Percentiles rank a stretch among this genome's conserved stretches.
These are phyloP conservation scores for Lymantria dispar DNA, from an alignment of 2,888 invertebrate genomes.

Conservation along the genomic window DNA sequence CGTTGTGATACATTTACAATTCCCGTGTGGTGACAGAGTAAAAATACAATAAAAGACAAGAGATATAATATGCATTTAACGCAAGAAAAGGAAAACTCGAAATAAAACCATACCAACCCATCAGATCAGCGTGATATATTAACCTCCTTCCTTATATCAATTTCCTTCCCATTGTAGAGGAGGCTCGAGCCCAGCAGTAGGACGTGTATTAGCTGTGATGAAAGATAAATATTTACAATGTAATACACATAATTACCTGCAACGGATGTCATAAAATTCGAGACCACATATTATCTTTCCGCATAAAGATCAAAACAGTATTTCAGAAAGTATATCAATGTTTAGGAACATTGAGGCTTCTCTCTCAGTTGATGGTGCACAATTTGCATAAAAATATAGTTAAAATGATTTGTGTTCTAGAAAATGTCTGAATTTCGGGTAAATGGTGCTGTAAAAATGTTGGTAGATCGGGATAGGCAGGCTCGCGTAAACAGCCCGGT, in stretches of 20 bases:
- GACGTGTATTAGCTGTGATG: no score
- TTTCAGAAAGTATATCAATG: no score
- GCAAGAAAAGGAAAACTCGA: no score
- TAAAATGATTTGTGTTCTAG: constrained; percentile 64
- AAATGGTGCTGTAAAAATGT: constrained; percentile 69
- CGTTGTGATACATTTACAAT: background rate
- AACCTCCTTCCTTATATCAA: no score
- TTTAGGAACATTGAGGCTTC: constrained; percentile 26
- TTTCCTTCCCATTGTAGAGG: no score
- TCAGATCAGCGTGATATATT: no score
- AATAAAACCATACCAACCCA: no score
- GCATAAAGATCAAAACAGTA: constrained; percentile 1
- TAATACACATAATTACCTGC: background rate
- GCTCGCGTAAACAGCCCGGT: constrained; percentile 76
- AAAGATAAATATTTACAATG: no score
- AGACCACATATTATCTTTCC: constrained; percentile 7
- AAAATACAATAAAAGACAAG: no score
- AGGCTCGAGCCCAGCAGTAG: no score
- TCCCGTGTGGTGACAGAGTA: no score
- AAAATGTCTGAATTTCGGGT: constrained; percentile 62
- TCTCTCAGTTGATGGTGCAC: constrained; percentile 30
- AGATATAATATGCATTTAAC: no score
- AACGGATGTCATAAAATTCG: background rate
- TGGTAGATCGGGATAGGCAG: constrained; percentile 62
- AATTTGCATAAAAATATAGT: constrained; percentile 61